Conservation (phyloP, 2,797 vertebrate species). For the Hipposideros larvatus region DNA sequence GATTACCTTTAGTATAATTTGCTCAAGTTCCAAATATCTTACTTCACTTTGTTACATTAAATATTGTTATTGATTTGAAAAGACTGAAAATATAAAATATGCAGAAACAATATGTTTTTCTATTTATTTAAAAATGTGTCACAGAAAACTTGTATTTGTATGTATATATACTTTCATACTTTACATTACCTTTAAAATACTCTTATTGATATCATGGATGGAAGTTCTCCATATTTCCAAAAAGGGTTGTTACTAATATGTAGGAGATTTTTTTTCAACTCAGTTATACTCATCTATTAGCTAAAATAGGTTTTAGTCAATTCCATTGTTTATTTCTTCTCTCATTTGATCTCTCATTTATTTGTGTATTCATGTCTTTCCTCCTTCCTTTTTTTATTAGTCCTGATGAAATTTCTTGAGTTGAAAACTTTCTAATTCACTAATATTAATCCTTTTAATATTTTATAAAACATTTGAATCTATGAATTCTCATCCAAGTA, state of each 20-base stretch:
- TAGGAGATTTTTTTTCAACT: background rate
- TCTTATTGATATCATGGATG: conserved; percentile 1
- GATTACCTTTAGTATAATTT: background rate
- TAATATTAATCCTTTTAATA: background rate
- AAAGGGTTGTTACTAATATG: background rate
- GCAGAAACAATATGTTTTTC: background rate
- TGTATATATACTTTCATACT: background rate
- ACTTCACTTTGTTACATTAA: background rate
- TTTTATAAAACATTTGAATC: background rate
- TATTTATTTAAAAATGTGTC: background rate
- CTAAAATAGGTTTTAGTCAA: background rate
- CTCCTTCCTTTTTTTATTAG: background rate
- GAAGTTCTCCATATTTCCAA: background rate
- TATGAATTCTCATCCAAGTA: background rate
- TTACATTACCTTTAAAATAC: background rate
- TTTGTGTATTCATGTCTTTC: background rate
- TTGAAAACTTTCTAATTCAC: background rate
- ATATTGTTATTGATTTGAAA: background rate
- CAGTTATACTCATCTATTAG: background rate
- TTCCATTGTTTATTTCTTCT: background rate
- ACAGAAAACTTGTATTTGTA: background rate
- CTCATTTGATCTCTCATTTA: background rate
- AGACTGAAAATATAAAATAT: background rate
- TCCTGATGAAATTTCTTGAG: background rate
- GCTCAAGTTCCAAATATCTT: background rate